Percentiles rank a stretch among this genome's conserved stretches.
These are phyloP conservation scores for Athene noctua DNA, from an alignment of 2,113 vertebrate species.

Conservation along the genomic window DNA sequence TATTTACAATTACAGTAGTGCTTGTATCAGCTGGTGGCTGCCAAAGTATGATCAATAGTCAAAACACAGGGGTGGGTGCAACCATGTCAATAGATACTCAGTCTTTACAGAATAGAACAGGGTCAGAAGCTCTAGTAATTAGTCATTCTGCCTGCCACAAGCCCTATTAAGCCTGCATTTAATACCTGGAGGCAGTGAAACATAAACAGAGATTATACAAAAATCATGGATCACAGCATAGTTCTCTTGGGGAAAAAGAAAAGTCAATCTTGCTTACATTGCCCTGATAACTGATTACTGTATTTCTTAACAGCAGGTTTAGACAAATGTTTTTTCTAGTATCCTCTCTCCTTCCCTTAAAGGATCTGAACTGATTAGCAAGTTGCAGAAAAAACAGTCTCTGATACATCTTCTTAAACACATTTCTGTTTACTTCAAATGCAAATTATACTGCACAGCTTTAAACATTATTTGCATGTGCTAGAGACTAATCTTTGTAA, in stretches of 20 bases:
- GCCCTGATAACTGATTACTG: not conserved
- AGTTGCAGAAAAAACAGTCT: not conserved
- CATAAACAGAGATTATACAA: not conserved
- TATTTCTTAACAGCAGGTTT: not conserved
- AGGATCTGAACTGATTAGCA: not conserved
- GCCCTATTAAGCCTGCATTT: constrained; percentile 10
- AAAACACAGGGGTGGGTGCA: not conserved
- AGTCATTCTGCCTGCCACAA: not conserved
- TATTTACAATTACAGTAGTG: not conserved
- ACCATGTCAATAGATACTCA: not conserved
- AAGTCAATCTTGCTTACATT: not conserved
- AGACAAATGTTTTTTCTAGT: not conserved
- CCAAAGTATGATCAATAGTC: constrained; percentile 11
- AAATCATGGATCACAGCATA: not conserved
- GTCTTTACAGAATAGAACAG: constrained; percentile 2
- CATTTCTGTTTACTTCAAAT: not conserved
- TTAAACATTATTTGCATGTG: not conserved
- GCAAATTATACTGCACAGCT: not conserved
- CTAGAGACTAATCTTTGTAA: not conserved
- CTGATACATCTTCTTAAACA: not conserved
- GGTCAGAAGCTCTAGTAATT: constrained; percentile 6
- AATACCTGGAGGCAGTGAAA: not conserved
- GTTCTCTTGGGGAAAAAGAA: not conserved
- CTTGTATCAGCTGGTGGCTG: not conserved
- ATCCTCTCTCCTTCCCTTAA: not conserved